These are phyloP conservation scores for Sarcophaga variegata DNA, from an alignment of 2,888 invertebrate genomes.

Conservation along the genomic window DNA sequence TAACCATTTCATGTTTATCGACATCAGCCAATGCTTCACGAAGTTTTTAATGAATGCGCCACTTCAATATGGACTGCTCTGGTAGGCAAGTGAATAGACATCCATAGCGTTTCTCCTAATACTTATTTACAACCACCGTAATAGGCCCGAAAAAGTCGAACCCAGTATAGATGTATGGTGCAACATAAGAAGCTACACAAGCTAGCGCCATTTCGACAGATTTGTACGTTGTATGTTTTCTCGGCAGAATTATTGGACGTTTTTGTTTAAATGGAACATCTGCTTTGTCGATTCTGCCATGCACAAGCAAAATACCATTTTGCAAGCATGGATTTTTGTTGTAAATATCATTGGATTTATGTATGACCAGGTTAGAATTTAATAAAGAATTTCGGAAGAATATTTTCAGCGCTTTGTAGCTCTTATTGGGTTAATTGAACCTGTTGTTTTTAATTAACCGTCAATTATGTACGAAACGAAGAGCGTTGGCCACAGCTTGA, in stretches of 20 bases:
- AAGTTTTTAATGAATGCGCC: slow-evolving; percentile 24
- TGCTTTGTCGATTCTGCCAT: no score
- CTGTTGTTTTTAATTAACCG: slow-evolving; percentile 55
- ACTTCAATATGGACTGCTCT: slow-evolving; percentile 20
- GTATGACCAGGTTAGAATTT: no score
- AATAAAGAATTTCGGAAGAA: no score
- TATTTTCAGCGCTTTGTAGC: slow-evolving; percentile 48
- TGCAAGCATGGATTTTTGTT: no score
- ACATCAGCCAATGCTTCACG: not conserved
- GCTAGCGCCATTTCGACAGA: no score
- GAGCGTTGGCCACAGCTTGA: not conserved
- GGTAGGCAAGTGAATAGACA: slow-evolving; percentile 63
- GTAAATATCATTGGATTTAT: not conserved
- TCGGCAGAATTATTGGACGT: no score
- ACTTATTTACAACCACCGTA: slow-evolving; percentile 11
- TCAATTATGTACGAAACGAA: not conserved
- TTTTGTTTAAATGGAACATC: no score
- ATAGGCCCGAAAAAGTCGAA: not conserved
- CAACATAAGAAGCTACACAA: no score
- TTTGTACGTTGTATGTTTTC: no score
- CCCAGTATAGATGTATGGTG: no score
- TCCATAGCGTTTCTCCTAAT: slow-evolving; percentile 47
- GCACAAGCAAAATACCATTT: no score
- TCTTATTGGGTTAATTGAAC: slow-evolving; percentile 61
- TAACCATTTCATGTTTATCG: not conserved